Base-by-base conservation (phyloP, 2,797 vertebrate species). In the Mastacembelus armatus region DNA sequence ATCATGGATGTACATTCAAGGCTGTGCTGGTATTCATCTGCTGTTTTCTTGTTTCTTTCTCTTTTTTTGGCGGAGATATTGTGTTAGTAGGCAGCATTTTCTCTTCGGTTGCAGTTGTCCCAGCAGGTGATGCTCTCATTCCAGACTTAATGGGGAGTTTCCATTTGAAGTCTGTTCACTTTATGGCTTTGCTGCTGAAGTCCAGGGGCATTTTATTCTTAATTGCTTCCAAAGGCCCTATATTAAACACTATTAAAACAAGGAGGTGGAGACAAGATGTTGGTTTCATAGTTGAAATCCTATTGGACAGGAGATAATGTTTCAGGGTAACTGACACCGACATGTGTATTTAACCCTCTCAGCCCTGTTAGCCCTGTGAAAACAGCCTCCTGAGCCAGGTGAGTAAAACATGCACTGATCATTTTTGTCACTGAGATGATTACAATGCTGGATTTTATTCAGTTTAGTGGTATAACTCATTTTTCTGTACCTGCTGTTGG, bases 151-250 rank as follows among this genome's bases (percentile, higher is more conserved):
- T 84, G 73, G 82, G 84, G 69, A 74, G 54, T 88, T 90, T 91
- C 85, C 85, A 85, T 91, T 89, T 90, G 90, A 90, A 91, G 90
- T 89, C 66, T 74, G 78, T 42, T 71, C 54, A 75, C 77, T 90
- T 93, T 89, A 92, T 72, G 67, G 81, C 74, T 63, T 56, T 67
- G 64, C 85, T 75, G 76, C 75, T 74, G 1, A 67, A 36, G 59
- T 76, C 62, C 61, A 43, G 68, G 61, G 39, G 71, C 66, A 76
- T 86, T 89, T 78, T 69, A 66, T 84, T 74, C 79, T 55, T 88
- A 87, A 78, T 81, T 86, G 88, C 89, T 78, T 77, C 85, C 88
- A 85, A 89, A 79, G 80, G 85, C 78, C 70, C 52, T 67, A 39
- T 80, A 84, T 86, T 81, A 90, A 90, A 85, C 6, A 0, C 49